These are phyloP conservation scores for Strigamia transsilvanica DNA, from an alignment of 2,888 invertebrate species.

Conservation along the genomic window DNA sequence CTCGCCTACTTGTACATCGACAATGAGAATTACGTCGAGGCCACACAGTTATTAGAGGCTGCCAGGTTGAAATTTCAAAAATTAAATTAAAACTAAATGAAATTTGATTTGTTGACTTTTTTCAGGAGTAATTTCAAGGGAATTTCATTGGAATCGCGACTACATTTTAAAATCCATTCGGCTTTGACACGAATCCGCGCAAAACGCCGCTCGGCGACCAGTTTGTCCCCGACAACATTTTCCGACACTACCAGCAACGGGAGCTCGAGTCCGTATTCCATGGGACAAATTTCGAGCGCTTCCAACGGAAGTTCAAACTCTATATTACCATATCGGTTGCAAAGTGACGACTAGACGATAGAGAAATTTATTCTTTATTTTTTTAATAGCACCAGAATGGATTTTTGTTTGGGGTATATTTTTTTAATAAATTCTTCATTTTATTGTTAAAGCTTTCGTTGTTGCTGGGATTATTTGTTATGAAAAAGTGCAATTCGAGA, in stretches of 20 bases:
- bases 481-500: no score
- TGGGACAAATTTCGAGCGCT: no score
- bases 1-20: constrained; percentile 80
- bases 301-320: no score
- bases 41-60: constrained; percentile 77
- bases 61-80: constrained; percentile 73
- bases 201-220: background rate
- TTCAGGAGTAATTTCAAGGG: constrained; percentile 86
- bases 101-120: constrained; percentile 58
- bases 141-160: constrained; percentile 84
- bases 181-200: constrained; percentile 61
- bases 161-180: constrained; percentile 91
- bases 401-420: no score
- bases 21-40: constrained; percentile 74
- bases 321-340: no score
- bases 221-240: background rate
- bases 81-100: background rate
- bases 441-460: no score
- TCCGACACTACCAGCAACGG: background rate
- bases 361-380: no score
- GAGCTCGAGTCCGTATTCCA: background rate
- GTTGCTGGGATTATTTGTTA: no score
- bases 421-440: no score
- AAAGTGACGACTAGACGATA: no score
- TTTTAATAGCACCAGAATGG: no score